These are phyloP conservation scores for Nycticebus coucang DNA, from an alignment of 2,113 vertebrate genomes.

Conservation along the genomic window DNA sequence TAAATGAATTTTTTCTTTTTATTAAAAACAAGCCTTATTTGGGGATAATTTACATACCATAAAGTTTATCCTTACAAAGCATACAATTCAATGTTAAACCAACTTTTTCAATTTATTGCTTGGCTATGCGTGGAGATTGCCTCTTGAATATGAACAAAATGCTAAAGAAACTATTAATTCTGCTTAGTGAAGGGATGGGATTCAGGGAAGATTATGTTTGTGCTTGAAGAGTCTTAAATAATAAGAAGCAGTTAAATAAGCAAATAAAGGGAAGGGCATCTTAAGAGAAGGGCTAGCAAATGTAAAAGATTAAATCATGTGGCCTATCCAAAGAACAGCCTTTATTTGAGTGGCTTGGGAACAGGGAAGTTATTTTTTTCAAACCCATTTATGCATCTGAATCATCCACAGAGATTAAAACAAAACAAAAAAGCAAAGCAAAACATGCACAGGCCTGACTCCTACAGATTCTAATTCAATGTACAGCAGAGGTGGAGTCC, in stretches of 20 bases:
- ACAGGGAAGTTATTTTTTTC: background rate
- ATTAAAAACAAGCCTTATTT: background rate
- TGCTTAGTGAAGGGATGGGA: background rate
- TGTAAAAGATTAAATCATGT: background rate
- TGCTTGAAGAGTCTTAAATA: conserved; percentile 23
- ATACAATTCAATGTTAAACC: background rate
- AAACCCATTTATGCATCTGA: conserved; percentile 57
- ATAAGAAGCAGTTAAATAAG: background rate
- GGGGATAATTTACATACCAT: background rate
- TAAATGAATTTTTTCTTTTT: background rate
- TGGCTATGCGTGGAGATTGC: background rate
- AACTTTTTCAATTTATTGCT: background rate
- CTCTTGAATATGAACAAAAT: conserved; percentile 9
- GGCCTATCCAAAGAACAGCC: background rate
- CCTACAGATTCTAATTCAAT: conserved; percentile 28
- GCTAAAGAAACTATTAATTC: conserved; percentile 29
- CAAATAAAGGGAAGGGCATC: background rate
- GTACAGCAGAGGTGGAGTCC: background rate
- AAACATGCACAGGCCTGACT: conserved; percentile 36
- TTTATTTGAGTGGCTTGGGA: background rate
- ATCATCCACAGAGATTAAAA: conserved; percentile 55
- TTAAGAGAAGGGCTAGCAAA: conserved; percentile 14
- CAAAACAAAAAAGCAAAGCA: background rate
- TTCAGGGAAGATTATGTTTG: conserved; percentile 33
- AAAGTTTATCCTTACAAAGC: background rate